These are phyloP conservation scores for Acyrthosiphon pisum DNA, from an alignment of 1,140 invertebrate species.

Conservation along the genomic window DNA sequence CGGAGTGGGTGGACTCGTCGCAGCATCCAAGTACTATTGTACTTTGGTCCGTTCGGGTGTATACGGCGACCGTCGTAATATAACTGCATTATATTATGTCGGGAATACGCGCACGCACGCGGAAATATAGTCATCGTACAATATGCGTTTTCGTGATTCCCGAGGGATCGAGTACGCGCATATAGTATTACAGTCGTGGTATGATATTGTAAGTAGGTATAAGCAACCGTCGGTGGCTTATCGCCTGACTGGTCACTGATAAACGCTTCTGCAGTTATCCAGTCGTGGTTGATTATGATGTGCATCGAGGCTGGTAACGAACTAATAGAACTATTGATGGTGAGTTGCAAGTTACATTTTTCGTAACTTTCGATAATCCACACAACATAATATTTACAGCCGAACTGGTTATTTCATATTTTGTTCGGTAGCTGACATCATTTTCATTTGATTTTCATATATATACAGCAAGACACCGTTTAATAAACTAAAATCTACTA, in stretches of 20 bases:
- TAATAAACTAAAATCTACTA: neutral
- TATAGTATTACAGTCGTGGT: too few species aligned
- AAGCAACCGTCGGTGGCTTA: neutral
- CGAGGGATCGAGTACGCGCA: neutral
- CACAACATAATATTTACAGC: neutral
- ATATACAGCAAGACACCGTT: neutral
- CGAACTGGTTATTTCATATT: neutral
- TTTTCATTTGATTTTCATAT: too few species aligned
- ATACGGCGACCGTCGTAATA: neutral
- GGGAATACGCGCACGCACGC: neutral
- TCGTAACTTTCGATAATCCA: neutral
- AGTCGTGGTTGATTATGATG: neutral
- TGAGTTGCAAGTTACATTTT: neutral
- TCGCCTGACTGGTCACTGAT: neutral
- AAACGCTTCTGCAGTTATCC: neutral
- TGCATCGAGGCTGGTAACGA: neutral
- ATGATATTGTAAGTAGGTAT: neutral
- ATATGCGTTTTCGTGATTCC: conserved; percentile 6
- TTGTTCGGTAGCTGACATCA: neutral
- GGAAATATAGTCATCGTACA: neutral
- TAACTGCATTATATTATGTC: neutral
- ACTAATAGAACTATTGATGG: neutral
- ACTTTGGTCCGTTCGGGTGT: neutral
- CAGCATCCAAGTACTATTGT: too few species aligned
- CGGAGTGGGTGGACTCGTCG: too few species aligned